Percentiles rank a stretch among this genome's conserved stretches.
Evolutionary conservation across 1,140 invertebrate species (phyloP).

Genomic region (Dreissena polymorpha): DNA sequence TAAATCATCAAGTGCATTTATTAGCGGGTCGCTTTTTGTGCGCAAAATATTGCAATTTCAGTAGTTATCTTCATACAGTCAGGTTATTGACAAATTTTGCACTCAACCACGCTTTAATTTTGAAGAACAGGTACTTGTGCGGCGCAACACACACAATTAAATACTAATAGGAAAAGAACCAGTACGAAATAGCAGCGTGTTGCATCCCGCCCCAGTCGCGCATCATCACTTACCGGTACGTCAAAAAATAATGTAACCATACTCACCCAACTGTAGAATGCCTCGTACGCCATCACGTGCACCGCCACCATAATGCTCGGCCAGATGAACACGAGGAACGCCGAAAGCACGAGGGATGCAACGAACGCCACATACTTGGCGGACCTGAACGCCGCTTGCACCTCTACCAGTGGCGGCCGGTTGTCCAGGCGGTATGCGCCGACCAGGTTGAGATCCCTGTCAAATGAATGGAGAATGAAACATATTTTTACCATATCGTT

Average conservation of each 20-base stretch:
- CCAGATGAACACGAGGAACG: slow-evolving; percentile 73
- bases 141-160: background rate
- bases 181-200: background rate
- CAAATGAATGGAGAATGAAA: slow-evolving; percentile 21
- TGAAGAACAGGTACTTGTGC: background rate
- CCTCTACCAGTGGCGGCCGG: slow-evolving; percentile 71
- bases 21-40: background rate
- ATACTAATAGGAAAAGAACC: background rate
- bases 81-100: background rate
- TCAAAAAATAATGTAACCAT: background rate
- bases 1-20: background rate
- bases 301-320: slow-evolving; percentile 68
- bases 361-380: slow-evolving; percentile 65
- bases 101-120: background rate
- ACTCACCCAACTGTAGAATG: slow-evolving; percentile 73
- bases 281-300: slow-evolving; percentile 58
- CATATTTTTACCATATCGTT: background rate
- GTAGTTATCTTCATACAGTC: background rate
- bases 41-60: background rate
- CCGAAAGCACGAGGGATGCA: slow-evolving; percentile 58
- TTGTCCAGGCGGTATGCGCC: slow-evolving; percentile 70
- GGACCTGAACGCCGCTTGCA: slow-evolving; percentile 67
- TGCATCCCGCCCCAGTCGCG: too few species aligned
- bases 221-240: too few species aligned
- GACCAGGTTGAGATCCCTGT: slow-evolving; percentile 73